Evolutionary conservation across 2,888 invertebrate genomes (phyloP).

Genomic region (Papilio demoleus): DNA sequence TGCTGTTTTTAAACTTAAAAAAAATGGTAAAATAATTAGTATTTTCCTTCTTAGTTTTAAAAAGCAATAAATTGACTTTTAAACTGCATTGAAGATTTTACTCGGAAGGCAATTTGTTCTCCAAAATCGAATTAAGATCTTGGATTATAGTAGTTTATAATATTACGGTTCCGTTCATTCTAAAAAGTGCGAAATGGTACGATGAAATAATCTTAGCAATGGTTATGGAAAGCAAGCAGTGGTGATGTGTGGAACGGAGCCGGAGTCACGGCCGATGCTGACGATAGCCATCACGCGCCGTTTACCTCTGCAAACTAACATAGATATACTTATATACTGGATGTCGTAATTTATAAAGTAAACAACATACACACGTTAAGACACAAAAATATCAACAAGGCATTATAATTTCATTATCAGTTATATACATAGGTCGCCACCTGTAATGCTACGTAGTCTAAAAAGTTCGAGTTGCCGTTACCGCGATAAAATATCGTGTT

Average conservation of each 20-base stretch:
- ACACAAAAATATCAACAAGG: no score
- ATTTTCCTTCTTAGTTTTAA: no score
- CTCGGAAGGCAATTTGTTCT: not conserved
- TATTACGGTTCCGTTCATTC: not conserved
- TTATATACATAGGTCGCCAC: no score
- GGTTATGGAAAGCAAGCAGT: constrained; percentile 39
- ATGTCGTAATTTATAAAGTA: not conserved
- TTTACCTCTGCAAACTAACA: constrained; percentile 51
- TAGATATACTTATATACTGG: constrained; percentile 43
- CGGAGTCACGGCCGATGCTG: constrained; percentile 46
- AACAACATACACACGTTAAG: no score
- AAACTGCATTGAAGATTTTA: not conserved
- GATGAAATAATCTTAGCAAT: constrained; percentile 25
- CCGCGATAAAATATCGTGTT: no score
- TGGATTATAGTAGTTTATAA: not conserved
- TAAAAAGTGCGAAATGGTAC: constrained; percentile 7
- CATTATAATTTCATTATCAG: no score
- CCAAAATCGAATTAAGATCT: not conserved
- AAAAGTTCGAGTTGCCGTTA: no score
- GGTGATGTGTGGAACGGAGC: constrained; percentile 40
- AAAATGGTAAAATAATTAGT: no score
- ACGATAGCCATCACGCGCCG: constrained; percentile 56
- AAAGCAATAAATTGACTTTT: not conserved
- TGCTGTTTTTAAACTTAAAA: no score
- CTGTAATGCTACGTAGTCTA: no score